A percentile compares a stretch with the other conserved stretches of the same genome.
These are phyloP conservation scores for Dendrolimus punctatus DNA, from an alignment of 1,140 invertebrate species.

Conservation along the genomic window DNA sequence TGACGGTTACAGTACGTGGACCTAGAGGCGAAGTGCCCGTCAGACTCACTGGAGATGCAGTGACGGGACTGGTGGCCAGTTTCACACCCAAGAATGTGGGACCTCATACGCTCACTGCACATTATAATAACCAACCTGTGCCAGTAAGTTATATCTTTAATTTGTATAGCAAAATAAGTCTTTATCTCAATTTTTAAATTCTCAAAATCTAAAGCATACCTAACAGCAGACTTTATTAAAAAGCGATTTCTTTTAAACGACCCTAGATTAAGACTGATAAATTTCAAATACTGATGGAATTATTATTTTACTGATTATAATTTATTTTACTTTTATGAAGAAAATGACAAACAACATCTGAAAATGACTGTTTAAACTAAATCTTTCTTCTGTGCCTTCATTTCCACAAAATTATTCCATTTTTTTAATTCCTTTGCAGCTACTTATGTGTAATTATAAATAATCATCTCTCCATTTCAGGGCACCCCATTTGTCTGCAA, in stretches of 20 bases:
- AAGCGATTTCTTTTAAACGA: too few species aligned
- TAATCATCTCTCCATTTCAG: conserved; percentile 53
- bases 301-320: too few species aligned
- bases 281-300: too few species aligned
- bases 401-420: neutral
- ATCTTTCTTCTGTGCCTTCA: too few species aligned
- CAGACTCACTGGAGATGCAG: conserved; percentile 90
- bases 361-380: too few species aligned
- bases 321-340: too few species aligned
- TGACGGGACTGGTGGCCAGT: conserved; percentile 89
- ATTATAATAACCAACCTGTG: conserved; percentile 92
- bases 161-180: too few species aligned
- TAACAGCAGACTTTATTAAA: too few species aligned
- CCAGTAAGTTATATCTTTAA: conserved; percentile 46
- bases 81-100: conserved; percentile 93
- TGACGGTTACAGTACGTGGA: conserved; percentile 90
- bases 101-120: conserved; percentile 89
- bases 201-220: too few species aligned
- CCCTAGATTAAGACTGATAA: too few species aligned
- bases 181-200: too few species aligned
- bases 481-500: conserved; percentile 95
- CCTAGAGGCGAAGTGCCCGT: conserved; percentile 87
- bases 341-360: too few species aligned
- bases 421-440: neutral
- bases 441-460: neutral